Conservation (phyloP, 2,797 vertebrate species). For the Allobates femoralis region DNA sequence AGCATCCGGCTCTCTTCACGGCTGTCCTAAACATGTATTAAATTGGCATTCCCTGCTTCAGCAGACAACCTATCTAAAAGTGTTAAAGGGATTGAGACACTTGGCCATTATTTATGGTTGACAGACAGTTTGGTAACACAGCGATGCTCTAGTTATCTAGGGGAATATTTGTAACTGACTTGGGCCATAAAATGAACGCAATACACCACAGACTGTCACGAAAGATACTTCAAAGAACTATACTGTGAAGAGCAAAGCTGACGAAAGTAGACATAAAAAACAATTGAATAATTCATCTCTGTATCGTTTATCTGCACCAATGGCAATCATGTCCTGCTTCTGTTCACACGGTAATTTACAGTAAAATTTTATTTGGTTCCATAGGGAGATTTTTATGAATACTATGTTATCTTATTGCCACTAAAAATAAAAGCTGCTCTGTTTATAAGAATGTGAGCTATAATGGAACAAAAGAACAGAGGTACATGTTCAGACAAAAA, state of each 20-base stretch:
- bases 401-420: not conserved
- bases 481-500: not conserved
- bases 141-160: constrained; percentile 65
- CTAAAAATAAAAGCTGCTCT: not conserved
- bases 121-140: constrained; percentile 66
- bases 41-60: constrained; percentile 68
- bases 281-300: constrained; percentile 44
- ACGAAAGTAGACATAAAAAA: constrained; percentile 52
- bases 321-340: not conserved
- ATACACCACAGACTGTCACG: constrained; percentile 43
- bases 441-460: not conserved
- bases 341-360: constrained; percentile 15
- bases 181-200: constrained; percentile 66
- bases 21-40: constrained; percentile 61
- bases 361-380: constrained; percentile 7
- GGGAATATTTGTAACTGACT: constrained; percentile 58
- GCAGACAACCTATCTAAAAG: constrained; percentile 64
- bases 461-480: not conserved
- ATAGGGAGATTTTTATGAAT: constrained; percentile 24
- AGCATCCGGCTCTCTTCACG: constrained; percentile 27
- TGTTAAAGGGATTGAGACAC: constrained; percentile 66
- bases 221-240: constrained; percentile 46
- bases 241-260: constrained; percentile 33
- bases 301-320: constrained; percentile 39
- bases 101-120: constrained; percentile 69